Percentiles rank a stretch among this genome's conserved stretches.
Evolutionary conservation across 2,797 vertebrate species (phyloP).

Genomic region (Tamandua tetradactyla): DNA sequence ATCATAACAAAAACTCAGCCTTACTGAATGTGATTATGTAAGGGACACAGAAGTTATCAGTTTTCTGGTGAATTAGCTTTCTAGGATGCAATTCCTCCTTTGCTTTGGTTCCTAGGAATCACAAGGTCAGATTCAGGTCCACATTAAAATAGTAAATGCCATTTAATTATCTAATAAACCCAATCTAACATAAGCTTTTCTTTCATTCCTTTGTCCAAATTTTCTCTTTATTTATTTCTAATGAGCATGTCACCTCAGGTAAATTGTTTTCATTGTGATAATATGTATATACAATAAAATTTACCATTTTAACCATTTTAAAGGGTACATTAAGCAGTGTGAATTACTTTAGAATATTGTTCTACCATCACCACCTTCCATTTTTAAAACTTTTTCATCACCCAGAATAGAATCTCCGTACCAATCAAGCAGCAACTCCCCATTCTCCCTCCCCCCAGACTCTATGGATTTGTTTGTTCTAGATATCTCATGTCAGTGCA

Average conservation of each 20-base stretch:
- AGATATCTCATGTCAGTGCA: too few species aligned
- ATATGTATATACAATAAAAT: too few species aligned
- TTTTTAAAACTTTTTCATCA: too few species aligned
- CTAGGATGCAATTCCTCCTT: neutral
- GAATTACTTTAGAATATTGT: too few species aligned
- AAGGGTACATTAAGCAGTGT: too few species aligned
- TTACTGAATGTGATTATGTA: neutral
- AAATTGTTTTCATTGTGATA: neutral
- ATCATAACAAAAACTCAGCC: neutral
- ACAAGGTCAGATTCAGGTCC: too few species aligned
- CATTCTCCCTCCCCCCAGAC: too few species aligned
- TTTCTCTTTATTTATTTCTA: constrained; percentile 28
- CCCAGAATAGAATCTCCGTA: too few species aligned
- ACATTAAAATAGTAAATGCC: neutral
- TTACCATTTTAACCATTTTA: too few species aligned
- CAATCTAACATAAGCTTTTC: neutral
- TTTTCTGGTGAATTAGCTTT: neutral
- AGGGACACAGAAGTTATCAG: neutral
- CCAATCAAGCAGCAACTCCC: too few species aligned
- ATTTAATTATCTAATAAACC: neutral
- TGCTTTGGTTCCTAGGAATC: neutral
- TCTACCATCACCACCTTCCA: too few species aligned
- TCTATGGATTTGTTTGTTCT: too few species aligned
- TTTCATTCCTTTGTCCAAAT: neutral
- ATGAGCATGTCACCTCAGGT: neutral